phyloP scores from a whole-genome alignment of 1,140 invertebrate species.

The Listronotus oregonensis region DNA sequence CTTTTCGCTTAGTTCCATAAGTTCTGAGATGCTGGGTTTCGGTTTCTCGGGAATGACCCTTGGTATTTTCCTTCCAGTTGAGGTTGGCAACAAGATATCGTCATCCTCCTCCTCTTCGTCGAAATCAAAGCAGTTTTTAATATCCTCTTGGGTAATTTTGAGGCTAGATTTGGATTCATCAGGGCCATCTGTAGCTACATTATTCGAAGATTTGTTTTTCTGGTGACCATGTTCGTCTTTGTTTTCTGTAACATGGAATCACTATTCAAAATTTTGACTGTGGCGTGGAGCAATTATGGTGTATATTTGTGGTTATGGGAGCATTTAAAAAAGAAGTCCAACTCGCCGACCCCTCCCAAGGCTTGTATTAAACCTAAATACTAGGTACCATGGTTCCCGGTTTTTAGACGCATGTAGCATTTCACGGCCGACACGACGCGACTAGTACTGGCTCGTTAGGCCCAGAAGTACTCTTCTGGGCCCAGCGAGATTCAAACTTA shows the following conservation, averaged over 20 bases:
- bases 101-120: slow-evolving; percentile 60
- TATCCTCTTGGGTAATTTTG: slow-evolving; percentile 45
- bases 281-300: background rate
- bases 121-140: slow-evolving; percentile 64
- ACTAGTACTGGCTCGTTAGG: too few relatives aligned
- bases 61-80: slow-evolving; percentile 59
- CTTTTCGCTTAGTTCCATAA: slow-evolving; percentile 11
- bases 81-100: slow-evolving; percentile 47
- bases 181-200: slow-evolving; percentile 35
- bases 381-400: too few relatives aligned
- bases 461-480: too few relatives aligned
- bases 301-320: too few relatives aligned
- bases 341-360: too few relatives aligned
- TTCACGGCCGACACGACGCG: too few relatives aligned
- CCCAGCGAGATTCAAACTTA: too few relatives aligned
- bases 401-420: too few relatives aligned
- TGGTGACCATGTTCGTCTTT: background rate
- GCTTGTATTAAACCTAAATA: too few relatives aligned
- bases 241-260: background rate
- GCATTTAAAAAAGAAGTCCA: too few relatives aligned
- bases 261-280: background rate
- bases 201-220: background rate
- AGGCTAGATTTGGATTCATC: background rate
- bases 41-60: slow-evolving; percentile 52
- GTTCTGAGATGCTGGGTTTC: slow-evolving; percentile 40